phyloP scores from a whole-genome alignment of 2,888 invertebrate species.

The Sinelater perroti region DNA sequence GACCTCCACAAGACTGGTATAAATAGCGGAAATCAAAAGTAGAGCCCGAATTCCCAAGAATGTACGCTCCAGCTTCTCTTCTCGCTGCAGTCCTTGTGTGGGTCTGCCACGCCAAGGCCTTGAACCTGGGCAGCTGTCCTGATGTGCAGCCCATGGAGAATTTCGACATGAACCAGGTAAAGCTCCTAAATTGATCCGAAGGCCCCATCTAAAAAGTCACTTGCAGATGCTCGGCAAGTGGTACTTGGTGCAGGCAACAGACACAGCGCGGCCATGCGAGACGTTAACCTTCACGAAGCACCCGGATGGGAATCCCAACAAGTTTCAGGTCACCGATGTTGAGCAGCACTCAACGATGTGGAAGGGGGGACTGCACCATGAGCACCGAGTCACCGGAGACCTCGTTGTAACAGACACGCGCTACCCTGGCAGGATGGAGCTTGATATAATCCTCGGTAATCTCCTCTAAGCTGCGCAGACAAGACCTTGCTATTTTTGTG shows the following conservation, averaged over 20 bases:
- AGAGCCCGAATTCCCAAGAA: too few relatives aligned
- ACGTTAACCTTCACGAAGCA: too few relatives aligned
- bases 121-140: constrained; percentile 75
- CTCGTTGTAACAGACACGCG: constrained; percentile 71
- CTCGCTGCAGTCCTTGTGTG: background rate
- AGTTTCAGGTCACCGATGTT: constrained; percentile 73
- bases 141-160: constrained; percentile 75
- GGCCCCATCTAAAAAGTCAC: background rate
- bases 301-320: too few relatives aligned
- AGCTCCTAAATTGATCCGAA: constrained; percentile 40
- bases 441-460: constrained; percentile 82
- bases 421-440: constrained; percentile 75
- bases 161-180: constrained; percentile 80
- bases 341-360: constrained; percentile 75
- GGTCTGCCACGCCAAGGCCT: constrained; percentile 56
- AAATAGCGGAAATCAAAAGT: too few relatives aligned
- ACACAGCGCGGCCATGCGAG: constrained; percentile 80
- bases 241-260: constrained; percentile 86
- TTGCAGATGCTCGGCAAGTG: constrained; percentile 80
- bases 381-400: constrained; percentile 79
- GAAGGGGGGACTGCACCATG: constrained; percentile 78
- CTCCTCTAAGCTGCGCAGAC: too few relatives aligned
- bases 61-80: too few relatives aligned
- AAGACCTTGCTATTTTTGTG: too few relatives aligned
- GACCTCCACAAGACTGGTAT: too few relatives aligned